Evolutionary conservation across 2,113 vertebrate genomes (phyloP).

Genomic region (Melanotaenia duboulayi): DNA sequence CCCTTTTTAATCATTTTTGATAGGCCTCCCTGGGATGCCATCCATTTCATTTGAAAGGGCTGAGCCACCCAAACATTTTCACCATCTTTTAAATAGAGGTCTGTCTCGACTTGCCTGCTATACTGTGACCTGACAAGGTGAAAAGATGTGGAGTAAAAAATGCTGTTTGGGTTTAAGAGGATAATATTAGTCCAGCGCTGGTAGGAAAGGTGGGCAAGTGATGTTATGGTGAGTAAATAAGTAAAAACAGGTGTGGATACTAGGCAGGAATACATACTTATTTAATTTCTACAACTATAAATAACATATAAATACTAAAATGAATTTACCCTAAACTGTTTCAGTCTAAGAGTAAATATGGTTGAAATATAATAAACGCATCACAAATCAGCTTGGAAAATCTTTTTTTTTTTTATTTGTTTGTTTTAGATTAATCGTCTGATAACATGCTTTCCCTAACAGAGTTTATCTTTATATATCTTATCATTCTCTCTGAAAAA

Average conservation of each 20-base stretch:
- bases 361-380: conserved; percentile 35
- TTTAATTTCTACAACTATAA: not conserved
- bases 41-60: conserved; percentile 80
- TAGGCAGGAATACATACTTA: not conserved
- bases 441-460: conserved; percentile 50
- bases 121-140: conserved; percentile 68
- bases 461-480: conserved; percentile 68
- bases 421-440: conserved; percentile 36
- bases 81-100: conserved; percentile 70
- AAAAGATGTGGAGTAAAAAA: conserved; percentile 50
- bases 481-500: conserved; percentile 63
- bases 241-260: conserved; percentile 22
- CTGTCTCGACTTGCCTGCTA: conserved; percentile 70
- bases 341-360: conserved; percentile 8
- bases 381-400: conserved; percentile 31
- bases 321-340: not conserved
- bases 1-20: conserved; percentile 83
- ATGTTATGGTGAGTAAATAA: conserved; percentile 27
- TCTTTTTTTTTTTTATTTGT: too few species aligned
- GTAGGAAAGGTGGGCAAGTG: conserved; percentile 26
- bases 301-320: not conserved
- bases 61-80: conserved; percentile 82
- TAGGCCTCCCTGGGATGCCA: conserved; percentile 78
- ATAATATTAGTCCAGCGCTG: conserved; percentile 39
- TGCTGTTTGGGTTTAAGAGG: conserved; percentile 54